phyloP scores from a whole-genome alignment of 2,113 vertebrate genomes.

The Cephalopholis sonnerati region DNA sequence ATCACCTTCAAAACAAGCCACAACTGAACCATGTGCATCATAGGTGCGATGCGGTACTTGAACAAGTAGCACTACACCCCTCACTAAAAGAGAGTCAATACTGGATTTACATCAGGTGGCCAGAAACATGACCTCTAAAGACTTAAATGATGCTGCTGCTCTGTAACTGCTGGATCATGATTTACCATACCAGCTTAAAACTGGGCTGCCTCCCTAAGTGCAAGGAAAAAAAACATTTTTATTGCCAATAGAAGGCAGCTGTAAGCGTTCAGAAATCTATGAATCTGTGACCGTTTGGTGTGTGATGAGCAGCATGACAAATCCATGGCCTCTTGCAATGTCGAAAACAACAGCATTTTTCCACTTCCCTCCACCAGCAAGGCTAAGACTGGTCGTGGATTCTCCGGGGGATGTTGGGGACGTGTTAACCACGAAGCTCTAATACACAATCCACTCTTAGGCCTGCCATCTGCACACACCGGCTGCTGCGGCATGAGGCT shows the following conservation, averaged over 20 bases:
- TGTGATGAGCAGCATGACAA: conserved; percentile 22
- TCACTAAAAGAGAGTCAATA: neutral
- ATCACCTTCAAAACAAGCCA: too few relatives aligned
- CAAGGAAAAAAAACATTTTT: neutral
- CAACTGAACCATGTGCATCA: too few relatives aligned
- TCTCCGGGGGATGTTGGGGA: conserved; percentile 67
- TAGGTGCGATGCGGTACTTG: too few relatives aligned
- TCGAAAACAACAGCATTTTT: conserved; percentile 31
- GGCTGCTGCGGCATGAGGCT: conserved; percentile 69
- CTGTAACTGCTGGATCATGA: neutral
- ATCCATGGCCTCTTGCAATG: conserved; percentile 20
- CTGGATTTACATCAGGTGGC: neutral
- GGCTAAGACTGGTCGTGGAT: conserved; percentile 59
- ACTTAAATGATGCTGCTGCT: neutral
- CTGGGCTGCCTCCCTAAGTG: too few relatives aligned
- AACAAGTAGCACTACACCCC: too few relatives aligned
- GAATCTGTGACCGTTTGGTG: conserved; percentile 3
- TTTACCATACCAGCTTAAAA: neutral
- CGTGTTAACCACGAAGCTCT: conserved; percentile 77
- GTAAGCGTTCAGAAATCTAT: neutral
- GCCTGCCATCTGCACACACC: conserved; percentile 81
- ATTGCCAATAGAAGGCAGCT: neutral
- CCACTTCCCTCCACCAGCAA: conserved; percentile 23
- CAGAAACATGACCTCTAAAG: too few relatives aligned
- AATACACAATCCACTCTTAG: conserved; percentile 70